Evolutionary conservation across 2,113 vertebrate species (phyloP).

Genomic region (Seriola dumerili): DNA sequence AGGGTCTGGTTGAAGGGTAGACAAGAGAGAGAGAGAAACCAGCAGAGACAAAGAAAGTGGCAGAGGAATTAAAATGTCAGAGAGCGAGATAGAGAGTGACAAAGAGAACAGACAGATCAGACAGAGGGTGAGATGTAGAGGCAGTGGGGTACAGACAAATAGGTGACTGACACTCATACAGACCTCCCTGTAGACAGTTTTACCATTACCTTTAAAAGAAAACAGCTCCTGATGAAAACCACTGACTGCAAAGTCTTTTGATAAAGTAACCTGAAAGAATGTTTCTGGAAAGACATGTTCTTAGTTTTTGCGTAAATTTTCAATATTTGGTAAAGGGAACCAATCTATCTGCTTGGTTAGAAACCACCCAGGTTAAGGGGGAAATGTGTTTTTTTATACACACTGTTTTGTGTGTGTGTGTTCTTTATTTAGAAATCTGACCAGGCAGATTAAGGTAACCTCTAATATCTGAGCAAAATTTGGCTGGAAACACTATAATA

Average conservation of each 20-base stretch:
- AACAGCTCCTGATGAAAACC: too few relatives aligned
- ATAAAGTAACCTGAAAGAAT: background rate
- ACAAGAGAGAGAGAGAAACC: conserved; percentile 41
- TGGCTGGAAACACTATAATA: background rate
- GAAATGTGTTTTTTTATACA: background rate
- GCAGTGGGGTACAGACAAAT: background rate
- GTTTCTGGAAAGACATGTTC: background rate
- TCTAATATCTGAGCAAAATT: too few relatives aligned
- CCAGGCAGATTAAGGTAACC: too few relatives aligned
- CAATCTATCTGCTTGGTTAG: background rate
- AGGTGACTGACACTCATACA: conserved; percentile 4
- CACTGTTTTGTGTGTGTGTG: background rate
- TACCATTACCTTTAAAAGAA: background rate
- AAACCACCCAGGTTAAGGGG: background rate
- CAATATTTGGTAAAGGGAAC: background rate
- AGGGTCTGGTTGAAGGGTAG: conserved; percentile 49
- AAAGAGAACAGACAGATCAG: conserved; percentile 36
- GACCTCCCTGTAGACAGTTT: conserved; percentile 28
- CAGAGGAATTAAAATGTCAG: conserved; percentile 65
- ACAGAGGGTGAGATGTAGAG: conserved; percentile 17
- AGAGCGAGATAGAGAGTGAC: conserved; percentile 45
- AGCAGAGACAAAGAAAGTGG: conserved; percentile 63
- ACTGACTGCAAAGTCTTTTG: background rate
- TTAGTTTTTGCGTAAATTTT: background rate
- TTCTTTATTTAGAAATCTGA: too few relatives aligned